Percentiles rank a stretch among this genome's conserved stretches.
These are phyloP conservation scores for Paratrypauchen microcephalus DNA, from an alignment of 2,797 vertebrate species.

Conservation along the genomic window DNA sequence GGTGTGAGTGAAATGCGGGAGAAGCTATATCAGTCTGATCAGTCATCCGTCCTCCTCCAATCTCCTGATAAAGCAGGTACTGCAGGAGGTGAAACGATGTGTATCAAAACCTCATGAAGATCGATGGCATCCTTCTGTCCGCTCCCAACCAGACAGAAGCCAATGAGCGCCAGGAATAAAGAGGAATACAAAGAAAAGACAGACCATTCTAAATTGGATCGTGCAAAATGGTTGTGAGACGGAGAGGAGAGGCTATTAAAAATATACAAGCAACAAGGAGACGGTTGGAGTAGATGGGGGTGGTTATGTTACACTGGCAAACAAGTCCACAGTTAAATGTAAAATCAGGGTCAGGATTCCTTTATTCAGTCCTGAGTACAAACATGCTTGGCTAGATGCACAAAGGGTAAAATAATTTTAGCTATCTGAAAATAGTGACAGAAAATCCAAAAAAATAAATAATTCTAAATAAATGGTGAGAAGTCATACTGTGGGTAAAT, in stretches of 20 bases:
- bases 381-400: too few relatives aligned
- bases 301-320: background rate
- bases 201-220: slow-evolving; percentile 66
- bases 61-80: slow-evolving; percentile 81
- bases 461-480: too few relatives aligned
- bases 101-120: slow-evolving; percentile 88
- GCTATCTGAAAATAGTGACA: too few relatives aligned
- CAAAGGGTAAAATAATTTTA: too few relatives aligned
- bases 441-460: too few relatives aligned
- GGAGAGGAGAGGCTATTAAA: slow-evolving; percentile 61
- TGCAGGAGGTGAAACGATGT: slow-evolving; percentile 84
- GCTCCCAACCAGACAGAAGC: slow-evolving; percentile 75
- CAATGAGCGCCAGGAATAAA: slow-evolving; percentile 57
- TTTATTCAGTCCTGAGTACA: too few relatives aligned
- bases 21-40: slow-evolving; percentile 80
- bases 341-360: background rate
- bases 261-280: slow-evolving; percentile 18
- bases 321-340: background rate
- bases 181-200: slow-evolving; percentile 54
- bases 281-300: slow-evolving; percentile 13
- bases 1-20: slow-evolving; percentile 72
- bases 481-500: too few relatives aligned
- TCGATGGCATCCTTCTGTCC: slow-evolving; percentile 82
- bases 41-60: slow-evolving; percentile 81
- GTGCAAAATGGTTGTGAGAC: slow-evolving; percentile 50